These are phyloP conservation scores for Chroicocephalus ridibundus DNA, from an alignment of 2,113 vertebrate genomes.

Conservation along the genomic window DNA sequence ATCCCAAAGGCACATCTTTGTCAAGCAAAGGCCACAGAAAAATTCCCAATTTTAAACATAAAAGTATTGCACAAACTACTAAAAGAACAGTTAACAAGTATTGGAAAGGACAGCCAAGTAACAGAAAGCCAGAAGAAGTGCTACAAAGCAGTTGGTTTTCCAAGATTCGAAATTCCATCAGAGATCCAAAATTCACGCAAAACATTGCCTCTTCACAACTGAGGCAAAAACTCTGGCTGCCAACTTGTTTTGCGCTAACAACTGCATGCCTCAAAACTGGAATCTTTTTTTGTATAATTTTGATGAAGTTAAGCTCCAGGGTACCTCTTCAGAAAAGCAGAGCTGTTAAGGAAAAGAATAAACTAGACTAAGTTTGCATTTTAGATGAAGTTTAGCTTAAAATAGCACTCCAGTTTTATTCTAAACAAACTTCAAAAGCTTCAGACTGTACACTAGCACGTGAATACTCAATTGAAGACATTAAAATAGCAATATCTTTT, in stretches of 20 bases:
- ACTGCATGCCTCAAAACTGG: background rate
- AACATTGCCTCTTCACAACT: background rate
- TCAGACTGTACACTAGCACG: background rate
- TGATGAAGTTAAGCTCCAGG: background rate
- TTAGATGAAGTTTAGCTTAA: background rate
- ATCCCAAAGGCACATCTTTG: background rate
- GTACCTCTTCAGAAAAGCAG: background rate
- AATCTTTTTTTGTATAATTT: background rate
- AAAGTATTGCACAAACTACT: background rate
- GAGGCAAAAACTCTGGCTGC: background rate
- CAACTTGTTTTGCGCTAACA: background rate
- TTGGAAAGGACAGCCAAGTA: constrained; percentile 12
- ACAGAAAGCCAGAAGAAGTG: background rate
- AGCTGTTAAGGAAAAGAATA: background rate
- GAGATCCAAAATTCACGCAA: background rate
- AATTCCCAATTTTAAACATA: background rate
- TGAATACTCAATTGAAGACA: background rate
- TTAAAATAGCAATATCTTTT: background rate
- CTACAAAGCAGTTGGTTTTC: background rate
- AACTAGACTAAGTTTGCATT: background rate
- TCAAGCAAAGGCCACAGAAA: background rate
- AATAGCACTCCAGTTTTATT: background rate
- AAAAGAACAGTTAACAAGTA: background rate
- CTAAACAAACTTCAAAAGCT: background rate
- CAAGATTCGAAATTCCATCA: background rate